phyloP scores from a whole-genome alignment of 1,140 invertebrate genomes.

The Antheraea mylitta region DNA sequence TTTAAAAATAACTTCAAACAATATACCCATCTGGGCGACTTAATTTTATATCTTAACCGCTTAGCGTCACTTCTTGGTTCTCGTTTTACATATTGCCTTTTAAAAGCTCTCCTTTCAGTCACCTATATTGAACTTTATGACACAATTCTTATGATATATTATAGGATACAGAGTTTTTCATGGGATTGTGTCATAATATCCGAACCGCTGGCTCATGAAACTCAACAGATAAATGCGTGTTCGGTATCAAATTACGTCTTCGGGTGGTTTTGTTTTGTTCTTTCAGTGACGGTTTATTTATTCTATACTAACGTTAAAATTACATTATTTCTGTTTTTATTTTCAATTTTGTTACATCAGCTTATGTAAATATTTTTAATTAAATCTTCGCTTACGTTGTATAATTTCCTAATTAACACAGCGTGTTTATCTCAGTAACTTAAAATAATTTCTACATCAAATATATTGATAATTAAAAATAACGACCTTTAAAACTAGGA shows the following conservation, averaged over 20 bases:
- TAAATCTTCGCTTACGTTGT: too few species aligned
- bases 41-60: conserved; percentile 33
- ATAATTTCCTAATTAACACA: too few species aligned
- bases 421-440: too few species aligned
- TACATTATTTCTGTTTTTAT: too few species aligned
- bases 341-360: too few species aligned
- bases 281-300: neutral
- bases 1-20: neutral
- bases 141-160: conserved; percentile 23
- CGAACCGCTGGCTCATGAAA: conserved; percentile 56
- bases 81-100: conserved; percentile 54
- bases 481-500: too few species aligned
- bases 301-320: too few species aligned
- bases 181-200: conserved; percentile 62
- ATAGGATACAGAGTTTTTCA: conserved; percentile 22
- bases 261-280: conserved; percentile 5
- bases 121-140: conserved; percentile 33
- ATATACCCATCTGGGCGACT: conserved; percentile 2
- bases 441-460: too few species aligned
- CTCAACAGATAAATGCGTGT: conserved; percentile 67
- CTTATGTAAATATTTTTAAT: too few species aligned
- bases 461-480: too few species aligned
- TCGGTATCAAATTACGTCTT: conserved; percentile 59
- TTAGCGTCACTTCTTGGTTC: conserved; percentile 38
- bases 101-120: conserved; percentile 18